Percentiles rank a stretch among this genome's conserved stretches.
Evolutionary conservation across 1,140 invertebrate genomes (phyloP).

Genomic region (Piezodorus guildinii): DNA sequence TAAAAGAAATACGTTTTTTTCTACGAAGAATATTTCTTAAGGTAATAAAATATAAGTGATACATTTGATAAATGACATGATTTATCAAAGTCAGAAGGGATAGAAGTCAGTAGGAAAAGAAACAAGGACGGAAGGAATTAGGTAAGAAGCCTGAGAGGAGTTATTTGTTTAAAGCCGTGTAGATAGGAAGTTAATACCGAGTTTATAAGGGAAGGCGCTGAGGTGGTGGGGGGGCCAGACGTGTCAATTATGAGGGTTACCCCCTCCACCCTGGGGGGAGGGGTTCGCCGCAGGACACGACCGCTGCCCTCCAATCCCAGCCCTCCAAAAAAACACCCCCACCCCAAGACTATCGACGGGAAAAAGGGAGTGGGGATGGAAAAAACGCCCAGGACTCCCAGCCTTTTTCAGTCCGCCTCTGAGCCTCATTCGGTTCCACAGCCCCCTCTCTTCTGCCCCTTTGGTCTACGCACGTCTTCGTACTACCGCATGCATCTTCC

Average conservation of each 20-base stretch:
- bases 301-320: conserved; percentile 26
- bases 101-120: too few relatives aligned
- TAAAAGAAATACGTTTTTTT: too few relatives aligned
- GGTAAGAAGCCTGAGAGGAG: too few relatives aligned
- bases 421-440: background rate
- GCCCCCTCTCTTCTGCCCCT: background rate
- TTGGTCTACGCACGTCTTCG: background rate
- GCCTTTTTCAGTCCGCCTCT: background rate
- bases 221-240: conserved; percentile 19
- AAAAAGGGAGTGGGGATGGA: conserved; percentile 8
- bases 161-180: background rate
- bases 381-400: conserved; percentile 17
- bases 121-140: too few relatives aligned
- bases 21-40: too few relatives aligned
- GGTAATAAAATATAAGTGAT: too few relatives aligned
- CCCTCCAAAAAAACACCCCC: conserved; percentile 24
- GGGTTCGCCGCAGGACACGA: conserved; percentile 32
- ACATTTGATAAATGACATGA: too few relatives aligned
- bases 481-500: conserved; percentile 39
- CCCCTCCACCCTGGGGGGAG: conserved; percentile 17
- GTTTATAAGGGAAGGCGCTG: conserved; percentile 20
- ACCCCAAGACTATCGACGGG: conserved; percentile 10
- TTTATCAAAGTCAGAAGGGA: too few relatives aligned
- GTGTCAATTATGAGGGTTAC: conserved; percentile 25
- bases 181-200: conserved; percentile 8